These are phyloP conservation scores for Drosophila neonasuta DNA, from an alignment of 2,888 invertebrate species.

Conservation along the genomic window DNA sequence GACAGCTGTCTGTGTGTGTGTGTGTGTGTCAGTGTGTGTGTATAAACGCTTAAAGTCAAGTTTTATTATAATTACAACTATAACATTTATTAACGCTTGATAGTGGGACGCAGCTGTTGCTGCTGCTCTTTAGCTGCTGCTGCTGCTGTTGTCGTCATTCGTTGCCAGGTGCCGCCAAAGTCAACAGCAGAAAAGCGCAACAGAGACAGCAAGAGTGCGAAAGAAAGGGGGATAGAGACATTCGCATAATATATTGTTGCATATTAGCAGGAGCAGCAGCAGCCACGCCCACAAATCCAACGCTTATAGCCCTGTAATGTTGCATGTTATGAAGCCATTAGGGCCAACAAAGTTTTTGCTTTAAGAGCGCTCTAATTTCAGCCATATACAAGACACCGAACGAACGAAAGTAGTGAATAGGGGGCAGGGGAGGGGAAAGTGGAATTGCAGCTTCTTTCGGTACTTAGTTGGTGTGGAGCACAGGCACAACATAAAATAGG, in stretches of 20 bases:
- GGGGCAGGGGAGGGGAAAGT: neutral
- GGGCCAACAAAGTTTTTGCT: constrained; percentile 65
- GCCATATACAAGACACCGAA: constrained; percentile 24
- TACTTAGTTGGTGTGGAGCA: constrained; percentile 39
- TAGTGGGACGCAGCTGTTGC: constrained; percentile 57
- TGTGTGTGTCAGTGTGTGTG: constrained; percentile 23
- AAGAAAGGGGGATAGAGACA: constrained; percentile 19
- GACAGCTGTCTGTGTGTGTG: constrained; percentile 42
- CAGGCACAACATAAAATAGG: constrained; percentile 35
- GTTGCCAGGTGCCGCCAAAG: constrained; percentile 66
- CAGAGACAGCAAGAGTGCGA: constrained; percentile 10
- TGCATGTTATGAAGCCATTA: constrained; percentile 76
- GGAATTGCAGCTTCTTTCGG: constrained; percentile 52
- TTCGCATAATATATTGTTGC: constrained; percentile 71
- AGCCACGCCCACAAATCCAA: constrained; percentile 55
- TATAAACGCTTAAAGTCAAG: constrained; percentile 65
- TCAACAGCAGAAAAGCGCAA: constrained; percentile 38
- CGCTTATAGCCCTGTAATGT: constrained; percentile 66
- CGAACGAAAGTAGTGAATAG: neutral
- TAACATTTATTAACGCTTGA: constrained; percentile 74
- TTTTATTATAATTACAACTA: constrained; percentile 78
- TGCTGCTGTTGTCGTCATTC: constrained; percentile 24
- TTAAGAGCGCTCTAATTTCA: constrained; percentile 64
- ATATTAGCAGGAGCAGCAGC: constrained; percentile 60
- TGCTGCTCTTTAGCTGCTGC: constrained; percentile 42